phyloP scores from a whole-genome alignment of 2,797 vertebrate genomes.

The Echiichthys vipera region DNA sequence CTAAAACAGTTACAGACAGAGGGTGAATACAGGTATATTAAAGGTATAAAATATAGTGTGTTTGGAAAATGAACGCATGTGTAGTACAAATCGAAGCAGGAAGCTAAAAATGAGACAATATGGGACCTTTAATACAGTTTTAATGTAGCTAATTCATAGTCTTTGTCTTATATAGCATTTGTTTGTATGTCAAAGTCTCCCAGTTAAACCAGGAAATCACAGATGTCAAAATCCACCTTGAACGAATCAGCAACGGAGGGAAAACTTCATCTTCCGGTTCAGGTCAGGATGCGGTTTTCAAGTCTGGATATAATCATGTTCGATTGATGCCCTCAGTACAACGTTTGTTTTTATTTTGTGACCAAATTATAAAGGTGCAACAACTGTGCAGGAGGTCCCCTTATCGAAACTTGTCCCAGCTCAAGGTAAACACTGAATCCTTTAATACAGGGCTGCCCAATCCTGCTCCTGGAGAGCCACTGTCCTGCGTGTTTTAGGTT shows the following conservation, averaged over 20 bases:
- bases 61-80: too few relatives aligned
- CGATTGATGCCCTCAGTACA: background rate
- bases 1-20: too few relatives aligned
- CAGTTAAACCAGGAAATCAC: conserved; percentile 70
- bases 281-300: conserved; percentile 25
- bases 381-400: accelerated
- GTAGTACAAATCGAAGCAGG: too few relatives aligned
- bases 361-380: background rate
- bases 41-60: too few relatives aligned
- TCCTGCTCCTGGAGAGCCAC: too few relatives aligned
- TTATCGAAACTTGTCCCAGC: conserved; percentile 25
- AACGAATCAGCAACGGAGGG: conserved; percentile 13
- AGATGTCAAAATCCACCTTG: conserved; percentile 63
- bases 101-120: too few relatives aligned
- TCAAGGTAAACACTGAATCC: conserved; percentile 55
- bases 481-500: too few relatives aligned
- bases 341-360: background rate
- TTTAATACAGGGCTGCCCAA: too few relatives aligned
- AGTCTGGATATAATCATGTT: background rate
- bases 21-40: too few relatives aligned
- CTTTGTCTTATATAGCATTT: background rate
- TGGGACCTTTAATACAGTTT: conserved; percentile 1
- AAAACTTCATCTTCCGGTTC: background rate
- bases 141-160: background rate
- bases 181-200: conserved; percentile 63